Evolutionary conservation across 2,888 invertebrate genomes (phyloP), one percentile per base, ranked within the genome.

Genomic region (Halocaridina rubra): DNA sequence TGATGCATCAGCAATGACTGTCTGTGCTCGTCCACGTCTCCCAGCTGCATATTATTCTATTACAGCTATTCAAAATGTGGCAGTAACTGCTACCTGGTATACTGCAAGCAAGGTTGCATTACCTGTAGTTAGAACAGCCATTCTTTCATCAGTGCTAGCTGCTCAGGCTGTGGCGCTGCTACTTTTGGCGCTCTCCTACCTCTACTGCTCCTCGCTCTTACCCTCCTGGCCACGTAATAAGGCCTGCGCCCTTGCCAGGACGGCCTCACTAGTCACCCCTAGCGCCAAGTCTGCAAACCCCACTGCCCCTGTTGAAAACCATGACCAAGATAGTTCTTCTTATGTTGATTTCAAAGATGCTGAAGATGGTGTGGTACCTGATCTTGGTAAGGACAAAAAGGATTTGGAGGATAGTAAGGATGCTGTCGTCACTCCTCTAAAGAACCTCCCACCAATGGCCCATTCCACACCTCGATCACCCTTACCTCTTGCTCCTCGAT

Each of bases 31-130:
- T 13, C 85, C 87, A 3, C 82, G 80, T 13, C 75, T 80, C 29
- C 80, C 82, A 10, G 82, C 82, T n/a, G 72, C 69, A 19, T 87
- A 87, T 67, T 87, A 87, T 69, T 77, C 82, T 27, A 67, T 82
- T 30, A 72, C 84, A 5, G 87, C 85, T 39, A 53, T 85, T 19
- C 81, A 87, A 81, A 85, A 85, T 46, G 77, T 82, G 33, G 85
- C 86, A 7, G 77, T 81, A 19, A 86, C 79, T 10, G 81, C 81
- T 30, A 81, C 86, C 19, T 86, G 86, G 86, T 86, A 86, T 46
- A 86, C 71, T 53, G 39, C 81, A 1, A 61, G 78, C 22, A 71
- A 71, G 22, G 78, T 19, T 29, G 74, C 78, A 13, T 61, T 78
- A 16, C 69, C 79, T 29, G 78, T 74, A 5, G 77, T 79, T 46